Conservation (phyloP, 2,888 invertebrate species). For the Pachydiplax longipennis region DNA sequence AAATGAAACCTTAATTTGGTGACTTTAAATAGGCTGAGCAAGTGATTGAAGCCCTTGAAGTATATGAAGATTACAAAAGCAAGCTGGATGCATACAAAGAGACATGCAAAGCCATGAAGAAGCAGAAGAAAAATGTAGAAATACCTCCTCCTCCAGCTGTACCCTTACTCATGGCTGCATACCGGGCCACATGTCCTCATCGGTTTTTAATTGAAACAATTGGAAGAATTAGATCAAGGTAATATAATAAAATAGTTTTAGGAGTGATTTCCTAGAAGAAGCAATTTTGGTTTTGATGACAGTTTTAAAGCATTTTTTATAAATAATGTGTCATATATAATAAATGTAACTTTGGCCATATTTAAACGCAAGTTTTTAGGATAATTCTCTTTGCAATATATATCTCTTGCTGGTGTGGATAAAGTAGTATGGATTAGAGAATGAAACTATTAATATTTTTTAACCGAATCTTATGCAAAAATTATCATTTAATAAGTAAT, state of each 20-base stretch:
- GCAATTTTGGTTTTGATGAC: no score
- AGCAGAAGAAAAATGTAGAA: constrained; percentile 56
- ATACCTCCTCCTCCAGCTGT: constrained; percentile 64
- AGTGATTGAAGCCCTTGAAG: constrained; percentile 88
- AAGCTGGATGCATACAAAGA: constrained; percentile 65
- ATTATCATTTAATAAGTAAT: no score
- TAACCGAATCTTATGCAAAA: no score
- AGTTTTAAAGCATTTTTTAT: no score
- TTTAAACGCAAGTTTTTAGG: no score
- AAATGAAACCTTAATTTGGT: constrained; percentile 45
- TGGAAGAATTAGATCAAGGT: constrained; percentile 82
- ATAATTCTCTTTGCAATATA: no score
- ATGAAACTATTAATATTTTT: no score
- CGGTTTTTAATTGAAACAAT: constrained; percentile 85
- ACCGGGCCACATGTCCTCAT: constrained; percentile 73
- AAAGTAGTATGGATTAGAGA: no score
- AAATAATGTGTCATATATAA: no score
- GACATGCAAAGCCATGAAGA: constrained; percentile 54
- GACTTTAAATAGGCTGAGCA: constrained; percentile 74
- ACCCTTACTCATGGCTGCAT: constrained; percentile 85
- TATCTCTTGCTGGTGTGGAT: no score
- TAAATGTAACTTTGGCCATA: no score
- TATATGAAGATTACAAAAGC: constrained; percentile 70
- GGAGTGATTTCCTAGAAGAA: not conserved
- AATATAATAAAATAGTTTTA: constrained; percentile 51